phyloP scores from a whole-genome alignment of 2,797 vertebrate genomes.

The Sarcoramphus papa region DNA sequence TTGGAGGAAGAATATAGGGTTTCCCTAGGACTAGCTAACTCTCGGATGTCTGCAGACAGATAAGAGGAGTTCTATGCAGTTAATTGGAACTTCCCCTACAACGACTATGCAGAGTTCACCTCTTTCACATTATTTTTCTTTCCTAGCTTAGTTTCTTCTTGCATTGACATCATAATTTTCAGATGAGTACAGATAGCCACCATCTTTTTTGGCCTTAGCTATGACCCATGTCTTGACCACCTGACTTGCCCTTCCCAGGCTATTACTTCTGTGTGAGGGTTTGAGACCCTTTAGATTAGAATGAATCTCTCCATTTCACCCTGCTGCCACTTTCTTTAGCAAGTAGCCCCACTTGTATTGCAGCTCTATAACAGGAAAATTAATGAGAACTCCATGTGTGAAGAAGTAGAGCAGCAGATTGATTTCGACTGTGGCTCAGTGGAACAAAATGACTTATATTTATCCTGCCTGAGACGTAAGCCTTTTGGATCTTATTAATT shows the following conservation, averaged over 20 bases:
- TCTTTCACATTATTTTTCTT: background rate
- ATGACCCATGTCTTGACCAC: background rate
- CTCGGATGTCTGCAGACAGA: background rate
- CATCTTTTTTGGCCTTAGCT: background rate
- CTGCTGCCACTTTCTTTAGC: background rate
- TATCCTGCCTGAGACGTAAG: slow-evolving; percentile 57
- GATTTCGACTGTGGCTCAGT: slow-evolving; percentile 24
- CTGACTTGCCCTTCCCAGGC: background rate
- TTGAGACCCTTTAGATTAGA: background rate
- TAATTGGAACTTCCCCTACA: background rate
- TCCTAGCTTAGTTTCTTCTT: background rate
- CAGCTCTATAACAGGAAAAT: background rate
- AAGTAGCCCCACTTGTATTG: background rate
- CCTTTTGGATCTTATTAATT: slow-evolving; percentile 63
- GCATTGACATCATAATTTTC: background rate
- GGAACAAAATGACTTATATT: slow-evolving; percentile 50
- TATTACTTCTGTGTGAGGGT: background rate
- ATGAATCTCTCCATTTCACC: background rate
- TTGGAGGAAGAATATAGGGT: background rate
- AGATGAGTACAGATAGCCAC: background rate
- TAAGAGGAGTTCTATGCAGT: background rate
- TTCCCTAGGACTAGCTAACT: background rate
- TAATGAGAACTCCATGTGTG: background rate
- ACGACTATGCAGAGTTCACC: background rate
- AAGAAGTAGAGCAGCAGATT: slow-evolving; percentile 37